phyloP scores from a whole-genome alignment of 2,113 vertebrate species.

The Dasyurus viverrinus region DNA sequence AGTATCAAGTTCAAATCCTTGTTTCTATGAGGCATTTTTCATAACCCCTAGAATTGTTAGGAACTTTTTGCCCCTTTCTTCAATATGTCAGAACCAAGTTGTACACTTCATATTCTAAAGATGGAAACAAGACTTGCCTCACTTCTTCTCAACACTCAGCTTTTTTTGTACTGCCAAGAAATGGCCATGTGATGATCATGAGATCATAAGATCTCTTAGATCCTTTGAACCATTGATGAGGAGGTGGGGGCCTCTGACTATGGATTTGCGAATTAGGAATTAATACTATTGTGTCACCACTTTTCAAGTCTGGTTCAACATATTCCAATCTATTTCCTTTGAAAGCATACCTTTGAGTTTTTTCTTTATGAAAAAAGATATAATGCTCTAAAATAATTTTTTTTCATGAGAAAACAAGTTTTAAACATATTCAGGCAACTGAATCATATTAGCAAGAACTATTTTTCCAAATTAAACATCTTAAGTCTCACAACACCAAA shows the following conservation, averaged over 20 bases:
- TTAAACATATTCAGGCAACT: neutral
- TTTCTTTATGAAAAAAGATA: neutral
- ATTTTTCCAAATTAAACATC: conserved; percentile 42
- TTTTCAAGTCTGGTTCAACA: neutral
- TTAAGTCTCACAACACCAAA: conserved; percentile 45
- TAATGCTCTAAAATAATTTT: neutral
- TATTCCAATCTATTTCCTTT: neutral
- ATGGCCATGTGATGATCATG: neutral
- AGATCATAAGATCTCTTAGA: neutral
- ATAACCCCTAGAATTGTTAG: neutral
- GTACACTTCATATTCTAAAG: neutral
- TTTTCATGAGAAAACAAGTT: neutral
- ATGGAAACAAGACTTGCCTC: neutral
- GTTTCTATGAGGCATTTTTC: neutral
- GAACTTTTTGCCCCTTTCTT: neutral
- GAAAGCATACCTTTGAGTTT: neutral
- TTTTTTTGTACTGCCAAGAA: neutral
- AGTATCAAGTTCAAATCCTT: neutral
- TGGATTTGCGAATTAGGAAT: neutral
- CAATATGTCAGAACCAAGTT: neutral
- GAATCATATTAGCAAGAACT: conserved; percentile 33
- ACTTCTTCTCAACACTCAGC: neutral
- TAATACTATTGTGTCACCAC: neutral
- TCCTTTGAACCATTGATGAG: neutral
- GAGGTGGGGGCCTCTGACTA: neutral